phyloP scores from a whole-genome alignment of 2,113 vertebrate species.

The Eclectus roratus region DNA sequence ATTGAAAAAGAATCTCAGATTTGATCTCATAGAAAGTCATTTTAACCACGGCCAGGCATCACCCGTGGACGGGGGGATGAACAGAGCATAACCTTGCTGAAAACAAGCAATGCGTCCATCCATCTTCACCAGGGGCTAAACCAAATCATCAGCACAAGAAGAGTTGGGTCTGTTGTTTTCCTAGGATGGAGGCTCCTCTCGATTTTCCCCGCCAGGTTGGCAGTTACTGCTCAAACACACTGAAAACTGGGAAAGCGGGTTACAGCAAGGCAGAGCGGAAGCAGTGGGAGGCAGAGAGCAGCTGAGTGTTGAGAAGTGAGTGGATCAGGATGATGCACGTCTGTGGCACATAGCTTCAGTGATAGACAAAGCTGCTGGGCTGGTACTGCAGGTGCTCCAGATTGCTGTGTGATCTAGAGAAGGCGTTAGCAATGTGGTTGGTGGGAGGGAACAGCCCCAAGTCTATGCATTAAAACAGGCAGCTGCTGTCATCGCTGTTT shows the following conservation, averaged over 20 bases:
- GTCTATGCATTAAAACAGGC: neutral
- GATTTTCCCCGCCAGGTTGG: neutral
- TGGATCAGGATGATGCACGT: neutral
- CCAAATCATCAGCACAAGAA: neutral
- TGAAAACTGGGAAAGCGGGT: neutral
- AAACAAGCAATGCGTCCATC: neutral
- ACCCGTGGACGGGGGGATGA: neutral
- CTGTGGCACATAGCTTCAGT: neutral
- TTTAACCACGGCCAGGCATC: neutral
- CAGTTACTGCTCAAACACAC: neutral
- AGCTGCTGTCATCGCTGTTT: neutral
- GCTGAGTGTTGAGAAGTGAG: neutral
- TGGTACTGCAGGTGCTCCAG: neutral
- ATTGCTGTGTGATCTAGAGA: neutral
- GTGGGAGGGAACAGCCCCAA: neutral
- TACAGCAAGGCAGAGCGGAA: constrained; percentile 6
- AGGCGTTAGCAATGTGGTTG: neutral
- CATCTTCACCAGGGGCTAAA: neutral
- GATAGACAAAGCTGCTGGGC: constrained; percentile 26
- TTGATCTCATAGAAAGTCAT: neutral
- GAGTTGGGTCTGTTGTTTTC: neutral
- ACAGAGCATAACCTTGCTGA: neutral
- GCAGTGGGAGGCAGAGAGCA: constrained; percentile 22
- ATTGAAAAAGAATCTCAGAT: neutral
- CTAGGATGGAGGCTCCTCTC: neutral